Percentiles rank a stretch among this genome's conserved stretches.
Evolutionary conservation across 2,113 vertebrate genomes (phyloP).

Genomic region (Corydoras sp.): DNA sequence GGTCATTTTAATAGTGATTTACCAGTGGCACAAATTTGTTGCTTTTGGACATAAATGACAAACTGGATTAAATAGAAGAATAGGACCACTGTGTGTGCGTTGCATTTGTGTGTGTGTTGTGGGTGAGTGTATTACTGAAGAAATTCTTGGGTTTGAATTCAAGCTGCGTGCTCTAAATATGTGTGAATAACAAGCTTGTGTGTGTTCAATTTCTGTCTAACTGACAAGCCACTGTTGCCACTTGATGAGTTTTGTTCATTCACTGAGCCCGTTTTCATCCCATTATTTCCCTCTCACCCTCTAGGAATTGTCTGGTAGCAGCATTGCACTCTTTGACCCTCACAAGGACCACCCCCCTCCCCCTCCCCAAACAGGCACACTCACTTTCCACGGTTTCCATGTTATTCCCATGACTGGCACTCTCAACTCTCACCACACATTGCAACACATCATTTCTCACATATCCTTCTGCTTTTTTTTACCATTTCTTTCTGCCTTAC

Average conservation of each 20-base stretch:
- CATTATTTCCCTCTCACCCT: constrained; percentile 8
- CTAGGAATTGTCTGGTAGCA: constrained; percentile 11
- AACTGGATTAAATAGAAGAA: constrained; percentile 8
- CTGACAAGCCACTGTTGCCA: constrained; percentile 25
- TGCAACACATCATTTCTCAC: not conserved
- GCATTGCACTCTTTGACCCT: constrained; percentile 30
- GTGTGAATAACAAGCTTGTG: too few species aligned
- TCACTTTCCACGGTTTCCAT: not conserved
- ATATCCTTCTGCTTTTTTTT: not conserved
- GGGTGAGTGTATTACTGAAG: constrained; percentile 27
- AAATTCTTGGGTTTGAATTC: constrained; percentile 10
- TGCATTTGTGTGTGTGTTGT: constrained; percentile 1
- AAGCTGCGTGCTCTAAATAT: too few species aligned
- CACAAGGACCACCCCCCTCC: constrained; percentile 9
- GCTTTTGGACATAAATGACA: constrained; percentile 27
- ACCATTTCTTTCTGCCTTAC: constrained; percentile 7
- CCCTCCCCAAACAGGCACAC: not conserved
- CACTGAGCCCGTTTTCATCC: constrained; percentile 36
- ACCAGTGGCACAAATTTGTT: constrained; percentile 16
- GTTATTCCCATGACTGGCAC: constrained; percentile 15
- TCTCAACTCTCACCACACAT: constrained; percentile 5
- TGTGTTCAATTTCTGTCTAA: not conserved
- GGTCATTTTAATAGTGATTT: not conserved
- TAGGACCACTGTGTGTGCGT: too few species aligned
- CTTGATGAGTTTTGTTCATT: constrained; percentile 32